Evolutionary conservation across 1,140 invertebrate species (phyloP).

Genomic region (Linepithema humile): DNA sequence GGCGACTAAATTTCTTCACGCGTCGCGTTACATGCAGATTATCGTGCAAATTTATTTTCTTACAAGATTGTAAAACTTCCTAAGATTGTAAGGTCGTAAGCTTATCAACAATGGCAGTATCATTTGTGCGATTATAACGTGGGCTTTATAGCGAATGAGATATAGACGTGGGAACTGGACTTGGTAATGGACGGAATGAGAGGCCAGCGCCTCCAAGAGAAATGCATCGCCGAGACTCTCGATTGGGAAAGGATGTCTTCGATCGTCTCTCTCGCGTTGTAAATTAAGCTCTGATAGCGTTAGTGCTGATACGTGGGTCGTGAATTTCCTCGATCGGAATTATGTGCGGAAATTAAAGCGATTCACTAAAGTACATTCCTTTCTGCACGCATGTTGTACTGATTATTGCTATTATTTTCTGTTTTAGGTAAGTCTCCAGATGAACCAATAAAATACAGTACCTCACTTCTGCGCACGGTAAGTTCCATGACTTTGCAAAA

Average conservation of each 20-base stretch:
- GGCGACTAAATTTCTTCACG: constrained; percentile 1
- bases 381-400: neutral
- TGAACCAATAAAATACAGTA: neutral
- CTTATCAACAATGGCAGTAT: constrained; percentile 3
- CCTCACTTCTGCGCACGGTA: neutral
- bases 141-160: constrained; percentile 31
- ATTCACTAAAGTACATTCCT: neutral
- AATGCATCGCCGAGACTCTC: neutral
- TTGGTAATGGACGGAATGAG: constrained; percentile 42
- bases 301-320: neutral
- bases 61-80: neutral
- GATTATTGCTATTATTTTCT: constrained; percentile 53
- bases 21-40: neutral
- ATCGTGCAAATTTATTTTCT: constrained; percentile 23
- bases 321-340: neutral
- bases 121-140: constrained; percentile 31
- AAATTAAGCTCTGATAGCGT: constrained; percentile 7
- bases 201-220: constrained; percentile 5
- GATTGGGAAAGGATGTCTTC: constrained; percentile 20
- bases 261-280: constrained; percentile 9
- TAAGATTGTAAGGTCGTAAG: neutral
- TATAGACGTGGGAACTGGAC: constrained; percentile 58
- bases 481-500: neutral
- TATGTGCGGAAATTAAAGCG: neutral
- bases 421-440: constrained; percentile 72